Evolutionary conservation across 2,113 vertebrate species (phyloP).

Genomic region (Gobio gobio): DNA sequence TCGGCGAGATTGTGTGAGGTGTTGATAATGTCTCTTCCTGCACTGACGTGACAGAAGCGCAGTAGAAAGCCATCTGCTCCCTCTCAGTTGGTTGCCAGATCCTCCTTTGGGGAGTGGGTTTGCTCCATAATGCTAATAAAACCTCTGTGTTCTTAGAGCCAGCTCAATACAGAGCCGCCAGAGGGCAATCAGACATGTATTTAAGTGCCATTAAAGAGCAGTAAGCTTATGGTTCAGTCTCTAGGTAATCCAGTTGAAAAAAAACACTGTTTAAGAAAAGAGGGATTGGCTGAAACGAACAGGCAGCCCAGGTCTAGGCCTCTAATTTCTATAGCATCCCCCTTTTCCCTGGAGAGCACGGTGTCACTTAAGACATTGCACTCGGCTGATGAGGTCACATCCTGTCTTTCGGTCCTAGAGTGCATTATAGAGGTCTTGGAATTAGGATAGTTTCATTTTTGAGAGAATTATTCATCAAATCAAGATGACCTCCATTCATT

Average conservation of each 20-base stretch:
- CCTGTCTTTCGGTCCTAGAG: neutral
- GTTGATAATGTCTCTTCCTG: constrained; percentile 12
- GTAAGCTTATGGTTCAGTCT: neutral
- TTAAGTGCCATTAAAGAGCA: neutral
- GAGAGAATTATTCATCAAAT: neutral
- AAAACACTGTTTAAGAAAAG: neutral
- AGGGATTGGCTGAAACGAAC: neutral
- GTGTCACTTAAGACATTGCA: neutral
- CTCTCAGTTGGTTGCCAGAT: constrained; percentile 31
- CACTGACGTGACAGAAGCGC: constrained; percentile 42
- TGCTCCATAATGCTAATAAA: constrained; percentile 29
- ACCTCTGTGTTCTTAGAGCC: neutral
- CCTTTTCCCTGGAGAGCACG: constrained; percentile 3
- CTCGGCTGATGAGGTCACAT: constrained; percentile 20
- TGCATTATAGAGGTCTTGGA: neutral
- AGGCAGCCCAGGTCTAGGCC: neutral
- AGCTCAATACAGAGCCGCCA: constrained; percentile 1
- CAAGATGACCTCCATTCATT: neutral
- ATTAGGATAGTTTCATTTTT: neutral
- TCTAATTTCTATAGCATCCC: constrained; percentile 34
- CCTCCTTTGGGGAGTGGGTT: constrained; percentile 25
- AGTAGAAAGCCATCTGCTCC: constrained; percentile 49
- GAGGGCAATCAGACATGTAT: neutral
- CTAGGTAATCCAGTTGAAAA: neutral
- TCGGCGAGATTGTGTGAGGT: neutral